Percentiles rank a stretch among this genome's conserved stretches.
Evolutionary conservation across 2,888 invertebrate genomes (phyloP).

Genomic region (Agrotis segetum): DNA sequence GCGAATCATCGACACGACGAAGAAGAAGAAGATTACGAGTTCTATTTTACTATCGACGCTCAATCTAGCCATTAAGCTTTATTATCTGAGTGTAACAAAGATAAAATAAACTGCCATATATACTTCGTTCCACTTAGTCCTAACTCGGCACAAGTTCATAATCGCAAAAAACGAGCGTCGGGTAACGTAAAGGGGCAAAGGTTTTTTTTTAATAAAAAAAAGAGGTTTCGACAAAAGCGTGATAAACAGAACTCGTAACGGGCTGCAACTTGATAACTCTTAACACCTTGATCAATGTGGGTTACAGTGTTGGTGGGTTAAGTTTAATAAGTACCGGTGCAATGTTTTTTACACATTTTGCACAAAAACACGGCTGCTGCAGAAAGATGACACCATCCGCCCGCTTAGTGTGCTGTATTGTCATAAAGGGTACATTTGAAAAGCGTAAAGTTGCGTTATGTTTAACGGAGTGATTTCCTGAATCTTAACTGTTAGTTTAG

Average conservation of each 20-base stretch:
- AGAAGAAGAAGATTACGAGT: neutral
- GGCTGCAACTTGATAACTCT: conserved; percentile 87
- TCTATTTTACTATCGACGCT: neutral
- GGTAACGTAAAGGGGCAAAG: conserved; percentile 74
- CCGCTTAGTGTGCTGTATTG: conserved; percentile 59
- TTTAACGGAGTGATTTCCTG: conserved; percentile 16
- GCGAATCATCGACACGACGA: too few relatives aligned
- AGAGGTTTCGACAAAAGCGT: conserved; percentile 80
- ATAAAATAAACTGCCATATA: conserved; percentile 12
- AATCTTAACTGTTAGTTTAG: neutral
- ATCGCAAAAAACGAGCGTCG: conserved; percentile 65
- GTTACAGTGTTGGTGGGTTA: conserved; percentile 84
- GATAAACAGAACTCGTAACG: conserved; percentile 82
- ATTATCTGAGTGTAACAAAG: conserved; percentile 1
- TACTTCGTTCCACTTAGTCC: conserved; percentile 12
- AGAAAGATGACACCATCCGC: conserved; percentile 86
- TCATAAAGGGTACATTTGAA: conserved; percentile 46
- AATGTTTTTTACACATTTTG: conserved; percentile 79
- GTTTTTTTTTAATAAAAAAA: conserved; percentile 78
- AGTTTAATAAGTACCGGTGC: conserved; percentile 72
- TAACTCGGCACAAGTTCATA: conserved; percentile 44
- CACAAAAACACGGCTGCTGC: conserved; percentile 84
- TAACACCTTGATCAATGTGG: conserved; percentile 90
- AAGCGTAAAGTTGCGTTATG: conserved; percentile 1
- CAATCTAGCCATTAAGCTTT: neutral